Evolutionary conservation across 2,113 vertebrate species (phyloP).

Genomic region (Aplodontia rufa): DNA sequence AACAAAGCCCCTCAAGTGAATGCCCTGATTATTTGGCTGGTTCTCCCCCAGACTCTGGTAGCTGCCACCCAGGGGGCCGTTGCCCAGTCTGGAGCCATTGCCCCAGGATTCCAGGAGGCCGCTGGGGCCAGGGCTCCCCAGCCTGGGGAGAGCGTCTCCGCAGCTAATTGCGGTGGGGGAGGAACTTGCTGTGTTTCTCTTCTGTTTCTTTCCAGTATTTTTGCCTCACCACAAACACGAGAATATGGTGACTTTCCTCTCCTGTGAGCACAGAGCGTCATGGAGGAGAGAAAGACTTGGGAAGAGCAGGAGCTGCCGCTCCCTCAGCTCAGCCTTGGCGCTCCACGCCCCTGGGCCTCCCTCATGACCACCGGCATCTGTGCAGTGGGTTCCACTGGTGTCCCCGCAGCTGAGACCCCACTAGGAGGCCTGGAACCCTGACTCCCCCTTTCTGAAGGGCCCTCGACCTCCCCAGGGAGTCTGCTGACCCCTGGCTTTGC

Average conservation of each 20-base stretch:
- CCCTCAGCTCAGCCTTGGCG: accelerated
- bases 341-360: background rate
- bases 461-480: too few relatives aligned
- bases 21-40: constrained; percentile 32
- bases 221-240: background rate
- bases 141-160: background rate
- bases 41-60: constrained; percentile 28
- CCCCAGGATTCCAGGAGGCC: constrained; percentile 30
- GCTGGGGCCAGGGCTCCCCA: background rate
- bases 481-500: background rate
- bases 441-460: background rate
- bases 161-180: background rate
- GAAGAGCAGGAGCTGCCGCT: accelerated
- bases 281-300: background rate
- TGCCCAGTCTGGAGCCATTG: constrained; percentile 25
- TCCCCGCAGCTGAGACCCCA: background rate
- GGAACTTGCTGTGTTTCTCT: background rate
- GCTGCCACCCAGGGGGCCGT: background rate
- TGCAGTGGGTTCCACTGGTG: accelerated
- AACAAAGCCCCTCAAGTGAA: constrained; percentile 52
- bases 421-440: accelerated
- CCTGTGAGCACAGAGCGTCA: background rate
- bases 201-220: background rate
- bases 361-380: too few relatives aligned
- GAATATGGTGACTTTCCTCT: background rate